Base-by-base conservation (phyloP, 1,140 invertebrate species). In the Pinna nobilis region DNA sequence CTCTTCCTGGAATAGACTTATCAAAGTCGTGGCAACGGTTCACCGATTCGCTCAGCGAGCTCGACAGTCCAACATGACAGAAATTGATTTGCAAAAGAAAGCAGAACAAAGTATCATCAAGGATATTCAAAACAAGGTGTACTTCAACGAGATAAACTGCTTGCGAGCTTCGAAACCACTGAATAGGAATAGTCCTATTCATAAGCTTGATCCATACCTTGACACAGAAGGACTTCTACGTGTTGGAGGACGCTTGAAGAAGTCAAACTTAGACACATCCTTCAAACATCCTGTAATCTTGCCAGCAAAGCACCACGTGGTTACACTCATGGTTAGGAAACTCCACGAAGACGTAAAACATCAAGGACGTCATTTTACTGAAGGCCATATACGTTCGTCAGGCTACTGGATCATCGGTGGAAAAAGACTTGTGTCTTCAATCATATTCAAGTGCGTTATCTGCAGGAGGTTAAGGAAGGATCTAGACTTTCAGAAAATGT, bases 401-500 rank as follows among this genome's bases (percentile, higher is more conserved):
- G 77, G 80, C 37, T 74, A 63, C 25, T 81, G 77, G 70, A 65
- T 81, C 6, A 53, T 73, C 28, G 70, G 67, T 61, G 50, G 15
- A 0, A 74, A 65, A 18, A 30, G 55, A 20, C 15, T 67, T 18
- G 51, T 81, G 15, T 59, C 47, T 15, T 59, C 44, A 18, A 13
- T 69, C 3, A n/a, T n/a, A 71, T 79, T 18, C 33, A 74, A 35
- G 64, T 70, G 47, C 20, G 39, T 53, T 3, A 60, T 5, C 18
- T 60, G 64, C 20, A 25, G 47, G 7, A 60, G 41, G 47, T 20
- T 67, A 18, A 11, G 44, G 3, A 64, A 57, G 1, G 6, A 50
- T 3, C 35, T 41, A 9, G 23, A 60, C 6, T 5, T 13, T 15
- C 53, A 70, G 47, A 51, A 33, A 5, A 70, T 63, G 37, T 50